Conservation (phyloP, 2,888 invertebrate species). For the Baccha elongata region DNA sequence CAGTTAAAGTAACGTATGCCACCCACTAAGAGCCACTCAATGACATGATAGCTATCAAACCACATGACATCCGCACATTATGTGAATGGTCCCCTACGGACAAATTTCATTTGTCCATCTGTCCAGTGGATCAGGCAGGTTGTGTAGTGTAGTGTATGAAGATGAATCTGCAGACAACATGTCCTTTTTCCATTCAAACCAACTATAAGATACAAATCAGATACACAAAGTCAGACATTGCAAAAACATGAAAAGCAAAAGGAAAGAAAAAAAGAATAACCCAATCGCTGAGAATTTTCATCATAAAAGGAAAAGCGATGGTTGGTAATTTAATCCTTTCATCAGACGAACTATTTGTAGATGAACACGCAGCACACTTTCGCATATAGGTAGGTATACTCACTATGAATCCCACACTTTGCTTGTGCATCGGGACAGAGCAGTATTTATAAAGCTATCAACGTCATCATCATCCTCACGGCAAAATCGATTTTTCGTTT, state of each 20-base stretch:
- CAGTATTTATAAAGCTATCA: neutral
- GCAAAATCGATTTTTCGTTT: neutral
- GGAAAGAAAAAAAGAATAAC: neutral
- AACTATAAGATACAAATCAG: neutral
- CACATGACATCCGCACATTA: conserved; percentile 8
- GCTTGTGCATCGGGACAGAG: neutral
- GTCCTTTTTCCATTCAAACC: conserved; percentile 8
- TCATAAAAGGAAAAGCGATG: neutral
- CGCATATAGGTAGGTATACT: neutral
- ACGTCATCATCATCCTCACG: neutral
- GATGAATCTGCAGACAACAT: conserved; percentile 14
- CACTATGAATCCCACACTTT: neutral
- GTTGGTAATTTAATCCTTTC: conserved; percentile 16
- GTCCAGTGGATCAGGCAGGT: neutral
- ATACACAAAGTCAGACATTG: neutral
- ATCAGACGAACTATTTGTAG: conserved; percentile 12
- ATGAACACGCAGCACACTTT: neutral
- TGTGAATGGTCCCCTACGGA: conserved; percentile 18
- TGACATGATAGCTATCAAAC: conserved; percentile 32
- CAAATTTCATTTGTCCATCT: conserved; percentile 10
- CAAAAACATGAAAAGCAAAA: no score
- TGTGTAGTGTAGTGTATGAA: neutral
- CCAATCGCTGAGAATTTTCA: neutral
- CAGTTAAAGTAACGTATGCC: conserved; percentile 33
- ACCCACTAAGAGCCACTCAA: conserved; percentile 23